These are phyloP conservation scores for Graptemys geographica DNA, from an alignment of 2,797 vertebrate species.

Conservation along the genomic window DNA sequence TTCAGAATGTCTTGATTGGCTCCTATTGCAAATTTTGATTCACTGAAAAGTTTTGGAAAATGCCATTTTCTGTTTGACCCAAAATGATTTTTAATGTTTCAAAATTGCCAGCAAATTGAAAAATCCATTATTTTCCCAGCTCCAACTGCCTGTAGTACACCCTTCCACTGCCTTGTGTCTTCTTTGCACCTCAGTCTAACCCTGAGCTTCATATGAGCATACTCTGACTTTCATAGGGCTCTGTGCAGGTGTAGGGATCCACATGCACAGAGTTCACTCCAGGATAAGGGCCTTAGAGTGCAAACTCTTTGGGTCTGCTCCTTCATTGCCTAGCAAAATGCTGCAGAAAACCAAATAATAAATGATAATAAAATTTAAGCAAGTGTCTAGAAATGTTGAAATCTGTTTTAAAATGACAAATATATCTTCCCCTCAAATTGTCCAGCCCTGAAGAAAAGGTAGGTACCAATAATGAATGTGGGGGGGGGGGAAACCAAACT, in stretches of 20 bases:
- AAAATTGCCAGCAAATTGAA: not conserved
- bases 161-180: not conserved
- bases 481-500: not conserved
- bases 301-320: not conserved
- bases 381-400: not conserved
- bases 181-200: not conserved
- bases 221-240: not conserved
- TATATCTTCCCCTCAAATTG: not conserved
- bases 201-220: not conserved
- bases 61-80: not conserved
- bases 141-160: not conserved
- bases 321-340: not conserved
- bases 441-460: not conserved
- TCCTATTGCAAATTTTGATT: not conserved
- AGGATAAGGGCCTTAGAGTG: not conserved
- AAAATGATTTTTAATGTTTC: not conserved
- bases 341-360: not conserved
- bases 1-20: not conserved
- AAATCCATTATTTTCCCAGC: not conserved
- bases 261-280: not conserved
- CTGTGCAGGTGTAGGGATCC: not conserved
- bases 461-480: not conserved
- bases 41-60: not conserved
- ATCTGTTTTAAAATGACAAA: not conserved
- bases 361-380: not conserved